phyloP scores from a whole-genome alignment of 2,797 vertebrate genomes.

The Pseudocheirus occidentalis region DNA sequence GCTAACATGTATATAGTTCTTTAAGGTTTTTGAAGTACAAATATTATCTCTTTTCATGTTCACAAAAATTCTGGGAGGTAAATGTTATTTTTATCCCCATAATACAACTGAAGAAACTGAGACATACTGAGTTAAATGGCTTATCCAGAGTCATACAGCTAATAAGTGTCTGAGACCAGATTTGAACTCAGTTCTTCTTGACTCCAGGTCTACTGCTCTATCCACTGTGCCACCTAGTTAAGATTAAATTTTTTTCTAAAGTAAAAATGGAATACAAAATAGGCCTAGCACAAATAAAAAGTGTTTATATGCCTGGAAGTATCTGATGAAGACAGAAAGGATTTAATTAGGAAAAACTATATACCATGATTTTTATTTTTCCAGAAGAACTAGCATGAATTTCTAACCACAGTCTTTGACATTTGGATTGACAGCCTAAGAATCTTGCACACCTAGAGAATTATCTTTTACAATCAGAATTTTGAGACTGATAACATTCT shows the following conservation, averaged over 20 bases:
- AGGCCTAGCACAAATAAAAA: background rate
- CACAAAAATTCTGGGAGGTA: background rate
- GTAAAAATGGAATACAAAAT: background rate
- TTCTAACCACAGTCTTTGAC: background rate
- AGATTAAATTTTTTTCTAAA: background rate
- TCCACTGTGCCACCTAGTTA: background rate
- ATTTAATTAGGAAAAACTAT: slow-evolving; percentile 8
- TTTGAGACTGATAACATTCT: background rate
- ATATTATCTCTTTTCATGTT: background rate
- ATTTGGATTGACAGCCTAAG: slow-evolving; percentile 20
- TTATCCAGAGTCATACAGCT: background rate
- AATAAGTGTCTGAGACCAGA: background rate
- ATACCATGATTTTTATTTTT: slow-evolving; percentile 7
- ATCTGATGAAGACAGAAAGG: slow-evolving; percentile 5
- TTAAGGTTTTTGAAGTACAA: background rate
- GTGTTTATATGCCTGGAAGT: background rate
- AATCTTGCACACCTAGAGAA: background rate
- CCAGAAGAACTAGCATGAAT: background rate
- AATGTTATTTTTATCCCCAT: background rate
- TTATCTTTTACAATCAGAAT: background rate
- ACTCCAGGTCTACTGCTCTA: background rate
- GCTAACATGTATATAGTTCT: background rate
- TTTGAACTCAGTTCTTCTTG: background rate
- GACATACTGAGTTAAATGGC: background rate
- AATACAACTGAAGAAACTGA: background rate